Percentiles rank a stretch among this genome's conserved stretches.
phyloP scores from a whole-genome alignment of 2,888 invertebrate species.

The Frankliniella fusca region DNA sequence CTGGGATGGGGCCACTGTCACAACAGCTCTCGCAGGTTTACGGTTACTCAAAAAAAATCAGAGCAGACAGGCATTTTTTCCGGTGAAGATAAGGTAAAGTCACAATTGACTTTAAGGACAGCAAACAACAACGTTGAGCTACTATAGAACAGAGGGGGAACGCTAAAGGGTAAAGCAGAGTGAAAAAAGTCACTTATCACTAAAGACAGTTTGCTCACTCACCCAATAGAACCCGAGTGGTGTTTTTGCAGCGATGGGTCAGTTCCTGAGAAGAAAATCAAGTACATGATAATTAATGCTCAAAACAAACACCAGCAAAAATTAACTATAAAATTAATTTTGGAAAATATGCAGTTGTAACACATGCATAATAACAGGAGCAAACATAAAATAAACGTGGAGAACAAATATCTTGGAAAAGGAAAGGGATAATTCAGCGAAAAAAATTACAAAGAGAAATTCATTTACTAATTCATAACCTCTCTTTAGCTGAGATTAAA shows the following conservation, averaged over 20 bases:
- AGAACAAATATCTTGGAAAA: not conserved
- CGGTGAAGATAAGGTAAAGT: conserved; percentile 31
- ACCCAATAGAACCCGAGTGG: conserved; percentile 75
- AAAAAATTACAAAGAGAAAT: not conserved
- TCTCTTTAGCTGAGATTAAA: not conserved
- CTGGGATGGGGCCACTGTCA: not conserved
- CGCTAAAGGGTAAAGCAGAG: not conserved
- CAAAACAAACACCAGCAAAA: not conserved
- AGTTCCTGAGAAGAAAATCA: conserved; percentile 56
- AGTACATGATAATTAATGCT: conserved; percentile 27
- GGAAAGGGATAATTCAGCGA: not conserved
- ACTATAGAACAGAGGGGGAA: conserved; percentile 28
- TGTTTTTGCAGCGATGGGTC: conserved; percentile 76
- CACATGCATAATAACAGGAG: not conserved
- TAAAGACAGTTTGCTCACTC: conserved; percentile 47
- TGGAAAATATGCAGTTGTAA: not conserved
- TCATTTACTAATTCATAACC: not conserved
- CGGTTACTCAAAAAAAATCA: not conserved
- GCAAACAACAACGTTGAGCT: conserved; percentile 30
- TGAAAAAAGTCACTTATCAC: conserved; percentile 29
- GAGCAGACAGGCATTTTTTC: too few species aligned
- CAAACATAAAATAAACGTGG: too few species aligned
- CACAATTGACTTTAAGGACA: conserved; percentile 29
- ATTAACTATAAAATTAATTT: conserved; percentile 22
- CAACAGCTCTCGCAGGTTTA: not conserved